Evolutionary conservation across 2,888 invertebrate species (phyloP).

Genomic region (Portevinia maculata): DNA sequence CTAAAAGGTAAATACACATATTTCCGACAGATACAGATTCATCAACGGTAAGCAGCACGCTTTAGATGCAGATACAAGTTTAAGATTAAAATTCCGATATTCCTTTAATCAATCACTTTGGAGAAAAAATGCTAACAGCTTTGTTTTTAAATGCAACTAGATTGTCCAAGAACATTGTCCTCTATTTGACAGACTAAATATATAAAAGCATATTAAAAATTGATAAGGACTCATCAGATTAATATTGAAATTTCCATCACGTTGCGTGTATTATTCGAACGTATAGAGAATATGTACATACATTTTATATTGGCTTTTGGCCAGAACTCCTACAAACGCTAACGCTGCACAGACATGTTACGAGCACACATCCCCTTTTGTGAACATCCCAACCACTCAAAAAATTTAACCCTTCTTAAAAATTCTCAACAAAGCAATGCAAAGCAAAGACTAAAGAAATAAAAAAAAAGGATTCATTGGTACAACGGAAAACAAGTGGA

Average conservation of each 20-base stretch:
- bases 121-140: background rate
- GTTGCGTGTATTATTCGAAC: constrained; percentile 37
- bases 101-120: background rate
- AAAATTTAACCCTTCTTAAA: constrained; percentile 41
- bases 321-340: constrained; percentile 20
- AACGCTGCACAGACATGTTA: constrained; percentile 24
- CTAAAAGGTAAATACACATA: no score
- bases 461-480: background rate
- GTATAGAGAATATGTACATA: background rate
- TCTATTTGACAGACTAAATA: constrained; percentile 12
- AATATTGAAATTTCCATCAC: constrained; percentile 42
- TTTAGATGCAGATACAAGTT: no score
- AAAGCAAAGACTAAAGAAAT: constrained; percentile 3
- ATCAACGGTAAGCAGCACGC: no score
- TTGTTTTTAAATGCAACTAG: background rate
- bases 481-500: constrained; percentile 5
- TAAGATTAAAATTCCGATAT: no score
- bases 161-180: background rate
- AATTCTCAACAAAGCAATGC: background rate
- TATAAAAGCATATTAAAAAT: constrained; percentile 35
- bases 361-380: background rate
- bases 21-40: no score
- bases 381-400: background rate
- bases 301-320: constrained; percentile 16
- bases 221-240: constrained; percentile 32